A percentile compares a stretch with the other conserved stretches of the same genome.
These are phyloP conservation scores for Drosophila mojavensis DNA, from an alignment of 1,140 invertebrate species.

Conservation along the genomic window DNA sequence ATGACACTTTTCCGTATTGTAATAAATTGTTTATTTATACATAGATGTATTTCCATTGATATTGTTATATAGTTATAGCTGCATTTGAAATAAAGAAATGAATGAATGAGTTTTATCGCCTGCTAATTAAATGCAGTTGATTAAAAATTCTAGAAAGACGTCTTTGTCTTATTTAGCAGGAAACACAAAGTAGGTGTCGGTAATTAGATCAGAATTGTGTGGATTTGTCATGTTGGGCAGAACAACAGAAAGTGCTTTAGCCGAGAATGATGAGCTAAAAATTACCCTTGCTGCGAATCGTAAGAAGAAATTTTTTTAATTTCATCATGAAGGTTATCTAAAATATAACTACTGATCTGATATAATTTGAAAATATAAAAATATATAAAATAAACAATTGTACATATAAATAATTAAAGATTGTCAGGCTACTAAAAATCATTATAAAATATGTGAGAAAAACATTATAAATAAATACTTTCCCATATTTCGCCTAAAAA, in stretches of 20 bases:
- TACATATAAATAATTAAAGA: too few relatives aligned
- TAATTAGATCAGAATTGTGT: neutral
- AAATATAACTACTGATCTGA: too few relatives aligned
- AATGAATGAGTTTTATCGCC: neutral
- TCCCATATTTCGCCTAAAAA: too few relatives aligned
- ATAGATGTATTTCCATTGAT: neutral
- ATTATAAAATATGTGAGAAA: too few relatives aligned
- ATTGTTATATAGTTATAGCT: neutral
- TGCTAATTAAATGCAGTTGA: constrained; percentile 1
- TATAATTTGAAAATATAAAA: too few relatives aligned
- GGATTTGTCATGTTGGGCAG: constrained; percentile 1
- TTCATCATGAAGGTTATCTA: too few relatives aligned
- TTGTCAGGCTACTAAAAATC: too few relatives aligned
- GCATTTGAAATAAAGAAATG: neutral
- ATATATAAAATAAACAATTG: too few relatives aligned
- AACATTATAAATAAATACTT: too few relatives aligned
- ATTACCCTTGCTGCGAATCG: neutral
- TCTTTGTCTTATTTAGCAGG: constrained; percentile 4
- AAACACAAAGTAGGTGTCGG: neutral
- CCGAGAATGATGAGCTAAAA: neutral
- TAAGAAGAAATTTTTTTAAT: too few relatives aligned
- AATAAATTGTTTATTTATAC: too few relatives aligned
- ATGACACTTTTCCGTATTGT: too few relatives aligned
- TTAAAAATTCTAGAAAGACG: constrained; percentile 1
- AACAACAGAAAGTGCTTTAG: neutral